A percentile compares a stretch with the other conserved stretches of the same genome.
phyloP scores from a whole-genome alignment of 30 jellyfish, hydroid and myxozoan species.

The Hydractinia symbiolongicarpus region DNA sequence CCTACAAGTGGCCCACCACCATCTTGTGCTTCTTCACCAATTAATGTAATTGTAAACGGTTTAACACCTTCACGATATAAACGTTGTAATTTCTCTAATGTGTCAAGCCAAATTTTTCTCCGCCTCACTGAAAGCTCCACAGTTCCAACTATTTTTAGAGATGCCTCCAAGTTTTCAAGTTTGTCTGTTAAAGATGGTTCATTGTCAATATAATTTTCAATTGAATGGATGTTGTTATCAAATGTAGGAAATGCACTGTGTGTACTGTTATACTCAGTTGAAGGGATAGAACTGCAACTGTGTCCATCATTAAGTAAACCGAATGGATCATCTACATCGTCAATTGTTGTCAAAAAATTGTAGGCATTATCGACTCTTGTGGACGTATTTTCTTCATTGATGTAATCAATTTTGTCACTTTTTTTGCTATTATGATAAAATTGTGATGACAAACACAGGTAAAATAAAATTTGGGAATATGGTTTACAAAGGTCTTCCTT shows the following conservation, averaged over 20 bases:
- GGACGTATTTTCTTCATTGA: neutral
- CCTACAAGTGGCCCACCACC: slow-evolving; percentile 36
- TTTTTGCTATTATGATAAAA: neutral
- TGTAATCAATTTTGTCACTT: neutral
- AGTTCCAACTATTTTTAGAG: neutral
- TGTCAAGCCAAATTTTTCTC: slow-evolving; percentile 26
- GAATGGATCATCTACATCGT: too few species aligned
- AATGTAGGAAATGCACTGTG: neutral
- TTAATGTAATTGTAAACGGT: slow-evolving; percentile 31
- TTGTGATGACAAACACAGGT: neutral
- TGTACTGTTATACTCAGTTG: neutral
- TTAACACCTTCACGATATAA: neutral
- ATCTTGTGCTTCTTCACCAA: slow-evolving; percentile 34
- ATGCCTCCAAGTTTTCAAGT: neutral
- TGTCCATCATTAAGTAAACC: too few species aligned
- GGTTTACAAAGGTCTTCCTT: slow-evolving; percentile 48
- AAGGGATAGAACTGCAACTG: neutral
- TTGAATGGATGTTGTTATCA: neutral
- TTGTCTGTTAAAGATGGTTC: neutral
- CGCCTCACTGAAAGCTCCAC: slow-evolving; percentile 17
- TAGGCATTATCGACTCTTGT: neutral
- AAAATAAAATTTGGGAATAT: neutral
- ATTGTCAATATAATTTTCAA: neutral
- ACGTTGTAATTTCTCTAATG: slow-evolving; percentile 24
- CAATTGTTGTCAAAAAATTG: neutral